Conservation (phyloP, 2,888 invertebrate species). For the Anaspis maculata region DNA sequence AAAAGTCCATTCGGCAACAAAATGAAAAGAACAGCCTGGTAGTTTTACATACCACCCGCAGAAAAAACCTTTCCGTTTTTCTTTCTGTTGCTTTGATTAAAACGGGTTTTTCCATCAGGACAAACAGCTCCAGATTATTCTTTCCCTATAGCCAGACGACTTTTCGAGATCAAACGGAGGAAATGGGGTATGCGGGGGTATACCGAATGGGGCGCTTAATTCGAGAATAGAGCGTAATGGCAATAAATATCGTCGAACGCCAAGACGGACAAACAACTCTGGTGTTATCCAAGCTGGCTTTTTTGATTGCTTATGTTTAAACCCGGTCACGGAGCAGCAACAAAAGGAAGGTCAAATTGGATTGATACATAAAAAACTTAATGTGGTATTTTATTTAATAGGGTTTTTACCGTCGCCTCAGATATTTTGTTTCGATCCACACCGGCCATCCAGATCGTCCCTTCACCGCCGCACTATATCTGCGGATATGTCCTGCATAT, state of each 20-base stretch:
- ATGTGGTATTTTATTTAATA: conserved; percentile 18
- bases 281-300: conserved; percentile 1
- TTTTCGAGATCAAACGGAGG: no score
- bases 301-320: conserved; percentile 19
- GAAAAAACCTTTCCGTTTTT: no score
- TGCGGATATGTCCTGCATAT: not conserved
- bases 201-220: no score
- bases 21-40: no score
- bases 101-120: no score
- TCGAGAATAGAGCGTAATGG: conserved; percentile 4
- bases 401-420: conserved; percentile 12
- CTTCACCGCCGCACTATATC: not conserved
- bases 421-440: conserved; percentile 8
- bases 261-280: conserved; percentile 12
- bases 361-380: conserved; percentile 20
- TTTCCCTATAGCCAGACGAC: no score
- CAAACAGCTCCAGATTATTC: no score
- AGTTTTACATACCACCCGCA: no score
- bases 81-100: no score
- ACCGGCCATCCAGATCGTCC: not conserved
- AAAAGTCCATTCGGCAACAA: no score
- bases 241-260: conserved; percentile 8
- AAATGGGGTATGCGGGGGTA: no score
- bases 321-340: conserved; percentile 17
- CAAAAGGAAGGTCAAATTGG: conserved; percentile 19